Conservation (phyloP, 64 coral and sea anemone genomes). For the Actinia equina region DNA sequence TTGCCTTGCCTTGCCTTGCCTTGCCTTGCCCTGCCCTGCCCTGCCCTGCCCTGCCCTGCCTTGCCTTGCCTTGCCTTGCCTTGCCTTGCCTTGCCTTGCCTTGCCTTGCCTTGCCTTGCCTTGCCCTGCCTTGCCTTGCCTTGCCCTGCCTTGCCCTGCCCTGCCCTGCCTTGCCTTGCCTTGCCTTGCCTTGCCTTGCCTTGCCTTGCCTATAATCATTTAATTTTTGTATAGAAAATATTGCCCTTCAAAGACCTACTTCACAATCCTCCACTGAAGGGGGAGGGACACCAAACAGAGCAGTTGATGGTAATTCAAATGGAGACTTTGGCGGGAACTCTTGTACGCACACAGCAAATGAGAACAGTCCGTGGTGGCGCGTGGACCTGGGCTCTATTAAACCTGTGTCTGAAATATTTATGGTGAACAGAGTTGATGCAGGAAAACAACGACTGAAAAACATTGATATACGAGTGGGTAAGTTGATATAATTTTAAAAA, state of each 20-base stretch:
- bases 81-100: too few species aligned
- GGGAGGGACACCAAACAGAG: background rate
- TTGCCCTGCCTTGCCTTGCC: too few species aligned
- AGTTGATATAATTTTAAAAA: background rate
- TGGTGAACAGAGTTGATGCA: constrained; percentile 1
- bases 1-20: too few species aligned
- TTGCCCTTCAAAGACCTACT: constrained; percentile 2
- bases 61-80: too few species aligned
- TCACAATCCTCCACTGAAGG: background rate
- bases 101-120: too few species aligned
- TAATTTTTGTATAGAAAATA: background rate
- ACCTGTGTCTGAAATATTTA: constrained; percentile 23
- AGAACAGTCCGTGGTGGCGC: constrained; percentile 10
- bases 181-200: too few species aligned
- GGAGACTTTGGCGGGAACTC: background rate
- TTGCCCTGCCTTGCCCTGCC: too few species aligned
- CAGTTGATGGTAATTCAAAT: constrained; percentile 21
- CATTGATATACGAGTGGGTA: constrained; percentile 41
- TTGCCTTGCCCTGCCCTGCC: too few species aligned
- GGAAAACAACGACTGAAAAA: background rate
- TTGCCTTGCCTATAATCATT: too few species aligned
- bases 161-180: too few species aligned
- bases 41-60: too few species aligned
- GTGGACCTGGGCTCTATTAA: constrained; percentile 16
- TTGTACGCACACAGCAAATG: background rate